These are phyloP conservation scores for Chaenodraco wilsoni DNA, from an alignment of 2,797 vertebrate genomes.

Conservation along the genomic window DNA sequence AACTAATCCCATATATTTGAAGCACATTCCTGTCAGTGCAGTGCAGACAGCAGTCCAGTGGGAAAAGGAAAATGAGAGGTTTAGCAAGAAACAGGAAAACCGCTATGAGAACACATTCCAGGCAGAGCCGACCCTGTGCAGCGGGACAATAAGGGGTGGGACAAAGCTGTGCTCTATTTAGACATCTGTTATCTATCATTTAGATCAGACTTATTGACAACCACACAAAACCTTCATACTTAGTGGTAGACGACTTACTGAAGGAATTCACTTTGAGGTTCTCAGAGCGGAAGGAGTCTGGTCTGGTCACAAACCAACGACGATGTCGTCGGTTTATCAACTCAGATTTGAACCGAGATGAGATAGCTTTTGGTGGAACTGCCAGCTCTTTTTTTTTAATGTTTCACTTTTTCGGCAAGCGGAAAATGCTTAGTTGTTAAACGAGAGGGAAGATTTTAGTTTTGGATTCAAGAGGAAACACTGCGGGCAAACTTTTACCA, in stretches of 20 bases:
- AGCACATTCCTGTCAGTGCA: conserved; percentile 69
- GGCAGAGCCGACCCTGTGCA: conserved; percentile 61
- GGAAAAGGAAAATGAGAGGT: conserved; percentile 81
- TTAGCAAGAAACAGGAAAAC: conserved; percentile 85
- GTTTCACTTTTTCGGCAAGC: neutral
- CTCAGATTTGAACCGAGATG: conserved; percentile 78
- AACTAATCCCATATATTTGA: conserved; percentile 14
- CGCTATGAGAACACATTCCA: conserved; percentile 85
- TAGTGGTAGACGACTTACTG: conserved; percentile 34
- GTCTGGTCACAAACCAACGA: conserved; percentile 29
- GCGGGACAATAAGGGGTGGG: conserved; percentile 87
- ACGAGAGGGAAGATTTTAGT: neutral
- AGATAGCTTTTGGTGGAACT: conserved; percentile 52
- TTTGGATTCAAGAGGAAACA: conserved; percentile 2
- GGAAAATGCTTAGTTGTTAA: neutral
- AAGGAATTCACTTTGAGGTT: conserved; percentile 35
- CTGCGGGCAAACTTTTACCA: conserved; percentile 12
- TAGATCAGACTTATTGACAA: conserved; percentile 68
- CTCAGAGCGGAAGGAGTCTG: conserved; percentile 63
- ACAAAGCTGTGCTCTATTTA: conserved; percentile 71
- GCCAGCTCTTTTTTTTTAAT: neutral
- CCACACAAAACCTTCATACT: conserved; percentile 43
- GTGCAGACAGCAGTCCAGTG: conserved; percentile 68
- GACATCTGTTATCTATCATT: conserved; percentile 77
- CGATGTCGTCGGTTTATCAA: conserved; percentile 73